A percentile compares a stretch with the other conserved stretches of the same genome.
Evolutionary conservation across 53 echinoderm and acorn worm species (phyloP).

Genomic region (Arbacia lixula): DNA sequence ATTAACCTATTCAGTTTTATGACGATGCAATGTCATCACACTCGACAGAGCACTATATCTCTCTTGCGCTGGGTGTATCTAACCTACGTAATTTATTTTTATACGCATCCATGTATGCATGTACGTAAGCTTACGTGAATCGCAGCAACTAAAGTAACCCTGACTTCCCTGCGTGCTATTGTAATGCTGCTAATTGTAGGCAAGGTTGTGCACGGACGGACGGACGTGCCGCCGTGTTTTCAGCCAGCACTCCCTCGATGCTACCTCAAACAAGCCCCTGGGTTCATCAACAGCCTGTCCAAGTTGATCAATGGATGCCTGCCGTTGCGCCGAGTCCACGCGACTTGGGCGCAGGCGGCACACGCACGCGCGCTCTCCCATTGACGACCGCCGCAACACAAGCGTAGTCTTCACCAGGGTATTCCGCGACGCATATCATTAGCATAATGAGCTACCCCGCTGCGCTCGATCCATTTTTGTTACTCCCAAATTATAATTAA

Average conservation of each 20-base stretch:
- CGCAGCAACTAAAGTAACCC: too few relatives aligned
- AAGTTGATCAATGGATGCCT: constrained; percentile 10
- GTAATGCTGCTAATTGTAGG: background rate
- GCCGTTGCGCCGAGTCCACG: constrained; percentile 22
- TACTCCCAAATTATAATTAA: constrained; percentile 7
- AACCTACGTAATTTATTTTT: too few relatives aligned
- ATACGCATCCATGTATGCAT: too few relatives aligned
- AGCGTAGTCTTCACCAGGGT: too few relatives aligned
- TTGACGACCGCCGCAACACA: background rate
- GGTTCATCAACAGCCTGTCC: constrained; percentile 19
- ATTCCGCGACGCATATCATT: constrained; percentile 48
- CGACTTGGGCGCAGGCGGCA: constrained; percentile 9
- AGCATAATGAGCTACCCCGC: constrained; percentile 28
- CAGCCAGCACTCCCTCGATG: background rate
- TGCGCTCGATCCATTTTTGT: constrained; percentile 7
- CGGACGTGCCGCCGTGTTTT: background rate
- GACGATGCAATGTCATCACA: too few relatives aligned
- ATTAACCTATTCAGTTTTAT: too few relatives aligned
- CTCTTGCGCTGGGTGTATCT: too few relatives aligned
- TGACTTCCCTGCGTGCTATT: too few relatives aligned
- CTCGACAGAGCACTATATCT: too few relatives aligned
- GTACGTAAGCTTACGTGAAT: too few relatives aligned
- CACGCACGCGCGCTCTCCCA: background rate
- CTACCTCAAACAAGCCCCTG: constrained; percentile 11
- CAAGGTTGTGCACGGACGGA: constrained; percentile 9